These are phyloP conservation scores for Sminthurides bifidus DNA, from an alignment of 1,140 invertebrate species.

Conservation along the genomic window DNA sequence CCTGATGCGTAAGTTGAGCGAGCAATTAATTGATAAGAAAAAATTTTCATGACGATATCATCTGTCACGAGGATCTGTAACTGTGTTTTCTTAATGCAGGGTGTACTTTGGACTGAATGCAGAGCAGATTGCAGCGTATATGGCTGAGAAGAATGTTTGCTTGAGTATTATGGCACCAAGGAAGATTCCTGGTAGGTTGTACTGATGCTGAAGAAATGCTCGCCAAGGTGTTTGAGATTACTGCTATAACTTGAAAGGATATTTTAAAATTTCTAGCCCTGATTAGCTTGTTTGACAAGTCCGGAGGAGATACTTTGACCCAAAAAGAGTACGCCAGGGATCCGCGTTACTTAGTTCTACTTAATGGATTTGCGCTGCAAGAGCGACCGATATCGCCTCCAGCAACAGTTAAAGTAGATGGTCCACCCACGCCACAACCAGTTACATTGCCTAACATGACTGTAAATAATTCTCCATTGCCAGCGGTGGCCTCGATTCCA, in stretches of 20 bases:
- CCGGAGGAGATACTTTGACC: constrained; percentile 68
- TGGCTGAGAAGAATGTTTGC: constrained; percentile 53
- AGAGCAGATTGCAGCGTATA: constrained; percentile 59
- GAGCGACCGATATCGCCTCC: constrained; percentile 62
- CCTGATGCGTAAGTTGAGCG: constrained; percentile 15
- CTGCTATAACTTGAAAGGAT: background rate
- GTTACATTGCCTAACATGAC: too few species aligned
- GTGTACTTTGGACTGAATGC: constrained; percentile 56
- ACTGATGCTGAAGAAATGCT: too few species aligned
- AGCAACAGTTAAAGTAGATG: background rate
- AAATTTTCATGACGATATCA: background rate
- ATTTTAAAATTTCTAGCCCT: constrained; percentile 38
- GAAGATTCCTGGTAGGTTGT: constrained; percentile 53
- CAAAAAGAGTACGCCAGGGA: constrained; percentile 87
- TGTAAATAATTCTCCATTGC: too few species aligned
- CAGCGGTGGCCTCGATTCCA: too few species aligned
- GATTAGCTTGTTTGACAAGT: constrained; percentile 66
- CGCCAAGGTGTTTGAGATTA: too few species aligned
- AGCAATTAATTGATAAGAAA: background rate
- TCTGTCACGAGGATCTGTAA: background rate
- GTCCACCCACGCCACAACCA: constrained; percentile 21
- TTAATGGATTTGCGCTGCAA: constrained; percentile 51
- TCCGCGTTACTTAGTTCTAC: constrained; percentile 64
- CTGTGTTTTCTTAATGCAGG: constrained; percentile 3
- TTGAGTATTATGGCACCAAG: constrained; percentile 77